Base-by-base conservation (phyloP, 2,888 invertebrate genomes). In the Syrista parreyssii region DNA sequence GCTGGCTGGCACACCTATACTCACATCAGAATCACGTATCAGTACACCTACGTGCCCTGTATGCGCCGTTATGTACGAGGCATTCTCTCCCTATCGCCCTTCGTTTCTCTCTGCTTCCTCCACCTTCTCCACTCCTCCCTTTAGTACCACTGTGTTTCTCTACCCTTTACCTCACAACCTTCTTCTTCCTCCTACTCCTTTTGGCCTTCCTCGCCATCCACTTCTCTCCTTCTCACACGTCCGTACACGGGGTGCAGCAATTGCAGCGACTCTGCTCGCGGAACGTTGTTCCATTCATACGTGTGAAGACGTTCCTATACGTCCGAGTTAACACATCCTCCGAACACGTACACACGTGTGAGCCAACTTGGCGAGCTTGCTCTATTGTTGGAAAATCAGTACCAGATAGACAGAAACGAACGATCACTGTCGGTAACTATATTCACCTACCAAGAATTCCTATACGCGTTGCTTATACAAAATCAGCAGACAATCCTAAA, bases 221-320 rank as follows among this genome's bases (percentile, higher is more conserved):
- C 74, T 69, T 23, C 35, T 76, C 68, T 35, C 34, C 75, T 76
- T 76, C 78, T 76, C 69, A 68, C 35, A 33, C 68, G 55, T 68
- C 73, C 34, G 12, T 15, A 23, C 71, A 33, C 71, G 71, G 12
- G 31, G 32, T 15, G 71, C 71, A 71, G 71, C 71, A 15, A 71
- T 33, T 71, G 71, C 71, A 71, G 31, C 71, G 71, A 32, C 71
- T 71, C 12, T 12, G 32, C 33, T 71, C 71, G 69, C 30, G 75
- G 76, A 77, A 73, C 73, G 78, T 78, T 80, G 78, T 76, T 81
- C 80, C 82, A 82, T 83, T 82, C 83, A 83, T 83, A 81, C 79
- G 76, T 82, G 80, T 82, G 82, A 82, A 82, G 80, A 83, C 81
- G 80, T 82, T 80, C 75, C 76, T 78, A 74, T 80, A 40, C 73